Conservation (phyloP, 2,113 vertebrate species). For the Eidolon helvum region DNA sequence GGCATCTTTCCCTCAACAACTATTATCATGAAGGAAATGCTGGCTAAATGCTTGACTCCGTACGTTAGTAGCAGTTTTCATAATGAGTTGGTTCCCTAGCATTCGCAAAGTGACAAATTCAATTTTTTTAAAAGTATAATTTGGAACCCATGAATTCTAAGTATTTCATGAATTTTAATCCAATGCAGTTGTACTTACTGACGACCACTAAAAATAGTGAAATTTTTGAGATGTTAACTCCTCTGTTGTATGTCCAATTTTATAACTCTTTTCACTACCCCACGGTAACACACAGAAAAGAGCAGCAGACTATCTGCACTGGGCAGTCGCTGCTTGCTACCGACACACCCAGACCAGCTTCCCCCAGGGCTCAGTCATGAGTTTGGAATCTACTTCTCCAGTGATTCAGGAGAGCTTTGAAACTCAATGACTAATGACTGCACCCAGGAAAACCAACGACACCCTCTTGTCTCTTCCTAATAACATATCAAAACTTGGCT, state of each 20-base stretch:
- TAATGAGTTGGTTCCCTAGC: background rate
- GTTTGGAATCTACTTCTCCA: background rate
- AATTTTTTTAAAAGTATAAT: background rate
- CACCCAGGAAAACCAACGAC: background rate
- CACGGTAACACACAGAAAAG: fast-evolving
- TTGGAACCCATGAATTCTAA: background rate
- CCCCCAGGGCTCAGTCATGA: background rate
- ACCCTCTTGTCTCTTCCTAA: background rate
- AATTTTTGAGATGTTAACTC: background rate
- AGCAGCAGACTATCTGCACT: background rate
- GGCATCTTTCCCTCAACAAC: background rate
- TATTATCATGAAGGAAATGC: background rate
- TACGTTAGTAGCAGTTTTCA: background rate
- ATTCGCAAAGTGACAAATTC: background rate
- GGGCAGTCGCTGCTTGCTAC: fast-evolving
- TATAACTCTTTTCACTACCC: fast-evolving
- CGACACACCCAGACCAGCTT: background rate
- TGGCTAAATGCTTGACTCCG: background rate
- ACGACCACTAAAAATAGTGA: background rate
- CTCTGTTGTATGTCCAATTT: no score
- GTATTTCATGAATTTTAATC: background rate
- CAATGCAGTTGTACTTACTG: background rate
- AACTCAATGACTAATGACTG: background rate
- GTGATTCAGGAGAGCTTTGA: background rate
- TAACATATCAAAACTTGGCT: no score